These are phyloP conservation scores for Notolabrus celidotus DNA, from an alignment of 2,797 vertebrate genomes.

Conservation along the genomic window DNA sequence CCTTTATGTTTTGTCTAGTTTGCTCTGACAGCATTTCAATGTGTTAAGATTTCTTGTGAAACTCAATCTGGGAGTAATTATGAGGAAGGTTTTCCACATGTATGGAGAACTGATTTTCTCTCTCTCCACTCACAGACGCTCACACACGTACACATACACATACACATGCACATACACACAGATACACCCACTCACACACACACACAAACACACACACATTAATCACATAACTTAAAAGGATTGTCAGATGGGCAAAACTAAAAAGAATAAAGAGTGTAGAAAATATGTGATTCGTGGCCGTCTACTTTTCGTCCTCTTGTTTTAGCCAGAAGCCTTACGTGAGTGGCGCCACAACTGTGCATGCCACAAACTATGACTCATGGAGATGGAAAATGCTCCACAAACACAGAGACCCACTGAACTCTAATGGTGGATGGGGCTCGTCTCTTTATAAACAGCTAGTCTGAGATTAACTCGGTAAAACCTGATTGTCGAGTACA, in stretches of 20 bases:
- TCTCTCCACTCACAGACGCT: no score
- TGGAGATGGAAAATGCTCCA: conserved; percentile 52
- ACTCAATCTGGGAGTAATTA: not conserved
- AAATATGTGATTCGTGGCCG: conserved; percentile 28
- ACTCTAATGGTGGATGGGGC: conserved; percentile 31
- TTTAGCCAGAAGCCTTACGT: conserved; percentile 42
- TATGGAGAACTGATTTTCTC: not conserved
- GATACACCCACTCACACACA: no score
- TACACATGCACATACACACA: no score
- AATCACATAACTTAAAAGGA: not conserved
- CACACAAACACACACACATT: not conserved
- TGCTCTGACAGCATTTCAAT: not conserved
- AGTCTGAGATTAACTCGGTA: conserved; percentile 33
- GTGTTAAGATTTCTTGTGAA: conserved; percentile 6
- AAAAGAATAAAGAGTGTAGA: not conserved
- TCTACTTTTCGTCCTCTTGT: conserved; percentile 23
- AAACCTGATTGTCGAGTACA: conserved; percentile 42
- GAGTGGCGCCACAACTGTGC: conserved; percentile 59
- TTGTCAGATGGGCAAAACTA: not conserved
- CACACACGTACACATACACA: no score
- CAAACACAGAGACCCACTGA: conserved; percentile 70
- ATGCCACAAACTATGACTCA: conserved; percentile 70
- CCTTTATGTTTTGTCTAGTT: not conserved
- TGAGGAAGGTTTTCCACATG: not conserved
- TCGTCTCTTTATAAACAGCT: conserved; percentile 18